Evolutionary conservation across 2,797 vertebrate species (phyloP).

Genomic region (Pangasius djambal): DNA sequence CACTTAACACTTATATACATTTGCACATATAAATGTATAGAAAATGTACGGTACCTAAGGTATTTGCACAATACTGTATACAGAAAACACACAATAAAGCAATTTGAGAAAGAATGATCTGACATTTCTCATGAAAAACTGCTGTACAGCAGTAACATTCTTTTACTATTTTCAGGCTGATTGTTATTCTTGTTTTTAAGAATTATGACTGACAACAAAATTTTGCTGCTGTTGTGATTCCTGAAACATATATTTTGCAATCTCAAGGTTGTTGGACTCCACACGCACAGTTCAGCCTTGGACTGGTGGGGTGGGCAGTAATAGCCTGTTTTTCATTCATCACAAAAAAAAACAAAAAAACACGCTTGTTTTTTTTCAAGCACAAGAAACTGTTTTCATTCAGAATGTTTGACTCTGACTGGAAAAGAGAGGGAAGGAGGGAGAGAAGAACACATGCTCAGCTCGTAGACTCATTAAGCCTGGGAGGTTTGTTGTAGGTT

Average conservation of each 20-base stretch:
- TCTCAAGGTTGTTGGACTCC: constrained; percentile 44
- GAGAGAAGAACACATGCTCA: not conserved
- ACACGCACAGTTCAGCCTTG: constrained; percentile 40
- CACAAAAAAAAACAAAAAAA: constrained; percentile 6
- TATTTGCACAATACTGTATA: not conserved
- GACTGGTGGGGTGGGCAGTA: not conserved
- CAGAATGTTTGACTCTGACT: constrained; percentile 28
- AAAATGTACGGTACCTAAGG: not conserved
- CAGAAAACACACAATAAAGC: not conserved
- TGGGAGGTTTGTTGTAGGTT: constrained; percentile 28
- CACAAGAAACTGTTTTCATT: constrained; percentile 24
- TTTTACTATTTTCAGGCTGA: constrained; percentile 33
- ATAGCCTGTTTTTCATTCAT: constrained; percentile 45
- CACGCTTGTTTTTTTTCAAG: constrained; percentile 5
- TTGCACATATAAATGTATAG: not conserved
- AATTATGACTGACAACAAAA: constrained; percentile 37
- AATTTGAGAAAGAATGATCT: not conserved
- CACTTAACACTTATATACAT: not conserved
- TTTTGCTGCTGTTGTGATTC: constrained; percentile 28
- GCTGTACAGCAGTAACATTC: not conserved
- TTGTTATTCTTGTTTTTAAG: constrained; percentile 15
- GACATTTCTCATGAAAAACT: not conserved
- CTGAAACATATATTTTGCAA: constrained; percentile 41
- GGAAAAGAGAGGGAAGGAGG: not conserved
- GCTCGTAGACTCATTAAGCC: constrained; percentile 37